Conservation (phyloP, 2,113 vertebrate species). For the Plotosus lineatus region DNA sequence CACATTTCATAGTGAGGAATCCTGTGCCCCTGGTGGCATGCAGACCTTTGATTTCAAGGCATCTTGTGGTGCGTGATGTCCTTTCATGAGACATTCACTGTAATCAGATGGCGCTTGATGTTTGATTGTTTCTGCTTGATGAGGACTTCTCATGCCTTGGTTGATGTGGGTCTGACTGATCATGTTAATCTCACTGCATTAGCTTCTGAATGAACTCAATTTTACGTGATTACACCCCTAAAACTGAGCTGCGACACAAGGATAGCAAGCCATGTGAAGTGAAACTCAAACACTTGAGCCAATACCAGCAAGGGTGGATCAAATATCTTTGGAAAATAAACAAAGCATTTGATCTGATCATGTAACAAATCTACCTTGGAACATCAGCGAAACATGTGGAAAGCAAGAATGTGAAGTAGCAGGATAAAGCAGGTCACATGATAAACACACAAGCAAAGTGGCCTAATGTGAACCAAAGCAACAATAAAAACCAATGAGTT, state of each 20-base stretch:
- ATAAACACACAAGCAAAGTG: background rate
- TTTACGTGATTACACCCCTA: background rate
- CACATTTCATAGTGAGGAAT: conserved; percentile 42
- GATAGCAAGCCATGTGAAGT: background rate
- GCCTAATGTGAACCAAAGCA: background rate
- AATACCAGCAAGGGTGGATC: background rate
- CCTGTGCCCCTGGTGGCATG: conserved; percentile 52
- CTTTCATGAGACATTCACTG: conserved; percentile 45
- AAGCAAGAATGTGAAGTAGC: background rate
- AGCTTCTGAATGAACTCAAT: background rate
- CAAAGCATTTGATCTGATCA: background rate
- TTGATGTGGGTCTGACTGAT: conserved; percentile 9
- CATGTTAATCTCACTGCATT: conserved; percentile 19
- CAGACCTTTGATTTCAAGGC: conserved; percentile 63
- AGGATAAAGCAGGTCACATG: background rate
- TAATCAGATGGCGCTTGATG: conserved; percentile 49
- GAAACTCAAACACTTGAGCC: background rate
- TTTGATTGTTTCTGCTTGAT: conserved; percentile 44
- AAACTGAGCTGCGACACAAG: background rate
- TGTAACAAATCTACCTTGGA: background rate
- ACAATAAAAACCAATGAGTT: background rate
- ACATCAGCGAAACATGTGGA: background rate
- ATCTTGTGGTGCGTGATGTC: conserved; percentile 46
- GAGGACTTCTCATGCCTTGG: background rate
- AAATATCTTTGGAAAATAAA: background rate